Evolutionary conservation across 92 coral and sea anemone species (phyloP).

Genomic region (Umimayanthus chanpuru): DNA sequence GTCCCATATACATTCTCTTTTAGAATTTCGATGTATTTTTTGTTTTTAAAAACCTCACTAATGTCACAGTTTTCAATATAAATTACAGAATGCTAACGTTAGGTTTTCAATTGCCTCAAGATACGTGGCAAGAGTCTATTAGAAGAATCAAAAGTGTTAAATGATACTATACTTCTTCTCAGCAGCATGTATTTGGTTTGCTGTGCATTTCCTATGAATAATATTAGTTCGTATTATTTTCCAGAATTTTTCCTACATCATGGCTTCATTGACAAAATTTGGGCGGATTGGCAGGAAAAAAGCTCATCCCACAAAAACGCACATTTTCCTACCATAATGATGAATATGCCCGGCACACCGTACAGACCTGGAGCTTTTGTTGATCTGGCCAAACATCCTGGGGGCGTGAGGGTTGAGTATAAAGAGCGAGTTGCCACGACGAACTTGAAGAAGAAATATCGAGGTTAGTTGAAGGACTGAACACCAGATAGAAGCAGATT

Average conservation of each 20-base stretch:
- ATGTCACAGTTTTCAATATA: too few relatives aligned
- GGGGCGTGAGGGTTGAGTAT: conserved; percentile 26
- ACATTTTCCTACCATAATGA: conserved; percentile 30
- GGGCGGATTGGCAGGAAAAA: conserved; percentile 84
- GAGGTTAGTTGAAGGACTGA: not conserved
- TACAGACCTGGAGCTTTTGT: conserved; percentile 15
- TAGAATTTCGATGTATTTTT: too few relatives aligned
- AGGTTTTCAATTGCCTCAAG: too few relatives aligned
- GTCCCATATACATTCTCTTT: too few relatives aligned
- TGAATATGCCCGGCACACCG: conserved; percentile 38
- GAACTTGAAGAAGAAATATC: conserved; percentile 1
- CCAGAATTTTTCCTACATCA: conserved; percentile 73
- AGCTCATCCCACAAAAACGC: conserved; percentile 58
- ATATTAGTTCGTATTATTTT: not conserved
- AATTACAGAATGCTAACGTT: too few relatives aligned
- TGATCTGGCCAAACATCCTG: conserved; percentile 16
- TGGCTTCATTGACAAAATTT: conserved; percentile 74
- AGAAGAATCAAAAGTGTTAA: too few relatives aligned
- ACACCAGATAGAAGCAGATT: too few relatives aligned
- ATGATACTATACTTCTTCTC: not conserved
- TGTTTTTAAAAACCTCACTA: too few relatives aligned
- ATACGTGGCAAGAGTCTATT: too few relatives aligned
- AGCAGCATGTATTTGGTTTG: not conserved
- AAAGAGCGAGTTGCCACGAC: not conserved
- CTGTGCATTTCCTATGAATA: too few relatives aligned